A percentile compares a stretch with the other conserved stretches of the same genome.
Conservation (phyloP, 2,797 vertebrate species). For the Sebastes iracundus region DNA sequence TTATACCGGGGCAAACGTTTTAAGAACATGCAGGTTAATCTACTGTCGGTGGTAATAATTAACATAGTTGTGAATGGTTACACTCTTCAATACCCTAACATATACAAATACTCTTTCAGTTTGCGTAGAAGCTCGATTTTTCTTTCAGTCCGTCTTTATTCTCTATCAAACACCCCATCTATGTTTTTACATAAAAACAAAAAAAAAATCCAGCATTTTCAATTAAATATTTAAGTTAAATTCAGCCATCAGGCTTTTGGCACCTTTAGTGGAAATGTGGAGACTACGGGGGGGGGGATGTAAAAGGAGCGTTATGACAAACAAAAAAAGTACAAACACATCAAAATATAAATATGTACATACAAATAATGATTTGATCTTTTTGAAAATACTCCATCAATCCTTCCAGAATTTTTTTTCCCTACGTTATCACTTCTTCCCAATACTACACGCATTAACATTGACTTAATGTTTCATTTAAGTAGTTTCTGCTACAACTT, state of each 20-base stretch:
- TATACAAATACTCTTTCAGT: slow-evolving; percentile 18
- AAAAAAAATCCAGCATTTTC: slow-evolving; percentile 13
- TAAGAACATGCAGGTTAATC: slow-evolving; percentile 41
- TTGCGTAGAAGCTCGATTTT: not conserved
- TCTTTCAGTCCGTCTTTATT: not conserved
- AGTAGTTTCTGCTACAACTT: not conserved
- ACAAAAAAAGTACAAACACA: slow-evolving; percentile 53
- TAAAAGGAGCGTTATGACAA: slow-evolving; percentile 9
- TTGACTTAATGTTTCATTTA: not conserved
- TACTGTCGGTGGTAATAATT: slow-evolving; percentile 3
- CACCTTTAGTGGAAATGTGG: slow-evolving; percentile 47
- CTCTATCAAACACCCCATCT: not conserved
- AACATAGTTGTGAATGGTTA: not conserved
- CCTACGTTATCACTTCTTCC: not conserved
- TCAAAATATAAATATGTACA: slow-evolving; percentile 68
- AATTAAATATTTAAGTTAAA: slow-evolving; percentile 32
- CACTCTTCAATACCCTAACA: slow-evolving; percentile 15
- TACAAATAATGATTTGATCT: slow-evolving; percentile 58
- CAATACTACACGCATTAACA: not conserved
- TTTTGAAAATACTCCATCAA: slow-evolving; percentile 54
- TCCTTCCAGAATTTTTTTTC: not conserved
- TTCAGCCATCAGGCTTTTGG: slow-evolving; percentile 66
- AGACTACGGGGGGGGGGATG: not conserved
- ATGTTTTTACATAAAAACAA: slow-evolving; percentile 13
- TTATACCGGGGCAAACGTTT: slow-evolving; percentile 14